phyloP scores from a whole-genome alignment of 2,888 invertebrate genomes.

The Agrotis segetum region DNA sequence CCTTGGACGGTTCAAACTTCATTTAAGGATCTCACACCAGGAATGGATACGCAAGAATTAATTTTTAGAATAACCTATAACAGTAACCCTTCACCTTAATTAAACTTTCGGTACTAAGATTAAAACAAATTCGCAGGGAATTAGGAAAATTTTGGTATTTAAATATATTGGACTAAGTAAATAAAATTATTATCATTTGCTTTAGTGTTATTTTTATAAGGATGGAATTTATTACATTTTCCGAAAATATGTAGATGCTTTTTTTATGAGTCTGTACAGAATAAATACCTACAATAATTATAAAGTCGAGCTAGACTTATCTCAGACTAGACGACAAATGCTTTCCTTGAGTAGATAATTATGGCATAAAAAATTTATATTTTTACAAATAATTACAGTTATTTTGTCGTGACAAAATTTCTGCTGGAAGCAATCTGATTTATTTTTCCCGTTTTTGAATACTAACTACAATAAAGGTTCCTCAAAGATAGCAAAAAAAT shows the following conservation, averaged over 20 bases:
- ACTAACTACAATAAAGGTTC: neutral
- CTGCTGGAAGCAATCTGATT: neutral
- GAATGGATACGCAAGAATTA: conserved; percentile 67
- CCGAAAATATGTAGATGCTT: neutral
- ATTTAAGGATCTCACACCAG: conserved; percentile 72
- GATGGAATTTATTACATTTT: neutral
- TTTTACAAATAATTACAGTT: neutral
- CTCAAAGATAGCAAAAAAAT: neutral
- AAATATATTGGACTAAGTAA: conserved; percentile 31
- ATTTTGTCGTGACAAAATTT: neutral
- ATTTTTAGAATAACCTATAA: conserved; percentile 58
- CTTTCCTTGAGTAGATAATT: neutral
- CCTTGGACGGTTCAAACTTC: conserved; percentile 80
- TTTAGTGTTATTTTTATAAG: conserved; percentile 15
- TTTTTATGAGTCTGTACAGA: too few relatives aligned
- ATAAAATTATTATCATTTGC: conserved; percentile 38
- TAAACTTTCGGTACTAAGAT: conserved; percentile 60
- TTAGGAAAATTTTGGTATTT: conserved; percentile 39
- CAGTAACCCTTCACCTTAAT: conserved; percentile 60
- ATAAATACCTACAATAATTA: too few relatives aligned
- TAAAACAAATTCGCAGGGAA: conserved; percentile 52
- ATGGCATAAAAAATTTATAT: neutral
- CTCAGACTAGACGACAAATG: too few relatives aligned
- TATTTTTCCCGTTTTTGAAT: neutral
- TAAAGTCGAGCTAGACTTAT: too few relatives aligned